Conservation (phyloP, 2,888 invertebrate species). For the Tetheella fluctuosa region DNA sequence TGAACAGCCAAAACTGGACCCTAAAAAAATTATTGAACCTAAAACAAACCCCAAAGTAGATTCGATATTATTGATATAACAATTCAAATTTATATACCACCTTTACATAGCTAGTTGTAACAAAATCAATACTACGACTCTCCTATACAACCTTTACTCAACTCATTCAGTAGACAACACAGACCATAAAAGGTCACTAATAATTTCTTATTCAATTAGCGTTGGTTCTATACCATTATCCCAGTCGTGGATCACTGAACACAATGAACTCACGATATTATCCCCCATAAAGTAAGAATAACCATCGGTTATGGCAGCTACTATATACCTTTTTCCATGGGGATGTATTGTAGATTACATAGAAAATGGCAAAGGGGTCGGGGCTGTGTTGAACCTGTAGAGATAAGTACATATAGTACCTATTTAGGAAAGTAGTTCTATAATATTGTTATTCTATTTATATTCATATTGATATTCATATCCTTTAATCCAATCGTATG, state of each 20-base stretch:
- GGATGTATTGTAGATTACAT: neutral
- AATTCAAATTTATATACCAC: no score
- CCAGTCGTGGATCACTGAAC: neutral
- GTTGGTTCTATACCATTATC: neutral
- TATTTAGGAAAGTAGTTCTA: no score
- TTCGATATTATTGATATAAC: no score
- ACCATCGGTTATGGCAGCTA: neutral
- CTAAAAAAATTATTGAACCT: no score
- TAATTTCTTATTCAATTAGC: conserved; percentile 11
- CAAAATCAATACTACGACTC: neutral
- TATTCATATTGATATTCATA: no score
- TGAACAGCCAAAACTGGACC: no score
- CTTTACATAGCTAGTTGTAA: no score
- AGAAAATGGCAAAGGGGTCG: neutral
- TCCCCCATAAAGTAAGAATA: conserved; percentile 10
- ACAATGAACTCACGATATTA: neutral
- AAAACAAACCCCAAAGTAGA: no score
- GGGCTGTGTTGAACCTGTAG: neutral
- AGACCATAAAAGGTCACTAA: conserved; percentile 2
- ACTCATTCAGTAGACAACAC: neutral
- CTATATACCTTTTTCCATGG: neutral
- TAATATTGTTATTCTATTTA: no score
- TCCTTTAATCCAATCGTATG: no score
- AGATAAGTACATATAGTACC: no score
- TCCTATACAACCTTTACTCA: neutral